Base-by-base conservation (phyloP, 2,888 invertebrate genomes). In the Patella caerulea region DNA sequence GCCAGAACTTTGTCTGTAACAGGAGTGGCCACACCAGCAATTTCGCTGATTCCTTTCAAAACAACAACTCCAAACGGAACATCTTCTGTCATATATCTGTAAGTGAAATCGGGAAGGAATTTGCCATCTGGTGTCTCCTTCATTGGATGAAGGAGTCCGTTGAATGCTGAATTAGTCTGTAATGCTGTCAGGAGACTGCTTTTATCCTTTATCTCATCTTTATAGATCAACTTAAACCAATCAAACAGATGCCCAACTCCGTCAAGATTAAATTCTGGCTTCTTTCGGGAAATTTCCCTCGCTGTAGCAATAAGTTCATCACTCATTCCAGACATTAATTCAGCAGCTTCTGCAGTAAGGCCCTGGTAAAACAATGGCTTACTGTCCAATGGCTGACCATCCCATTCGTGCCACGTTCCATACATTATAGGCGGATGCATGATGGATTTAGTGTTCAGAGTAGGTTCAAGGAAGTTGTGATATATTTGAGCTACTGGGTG, bases 301-400 rank as follows among this genome's bases (percentile, higher is more conserved):
- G 86, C 86, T 7, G 83, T 85, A 9, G 81, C 85, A 29, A 86
- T 78, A 19, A 86, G 75, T 77, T 89, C 88, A 65, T 87, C 84
- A 70, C 86, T 86, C 2, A 87, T 82, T 34, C 80, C 83, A 3
- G 84, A 81, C 52, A 89, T 76, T 7, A 84, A 71, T 9, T 82
- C 78, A 0, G 86, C 88, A 59, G 85, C 81, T 9, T 69, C 59
- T 15, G 87, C 83, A 73, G 85, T 81, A 1, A 88, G 79, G 3
- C 88, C 88, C 79, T 89, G 86, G 78, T 89, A 89, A 74, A 89
- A 88, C 9, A 88, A 72, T 14, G 88, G 88, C 3, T 82, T 80
- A 54, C 85, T 81, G 7, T 75, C 73, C 29, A 87, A 14, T 1
- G 86, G 84, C 17, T 85, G 78, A 7, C 86, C 86, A 75, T 88